A percentile compares a stretch with the other conserved stretches of the same genome.
Evolutionary conservation across 2,797 vertebrate species (phyloP).

Genomic region (Semotilus atromaculatus): DNA sequence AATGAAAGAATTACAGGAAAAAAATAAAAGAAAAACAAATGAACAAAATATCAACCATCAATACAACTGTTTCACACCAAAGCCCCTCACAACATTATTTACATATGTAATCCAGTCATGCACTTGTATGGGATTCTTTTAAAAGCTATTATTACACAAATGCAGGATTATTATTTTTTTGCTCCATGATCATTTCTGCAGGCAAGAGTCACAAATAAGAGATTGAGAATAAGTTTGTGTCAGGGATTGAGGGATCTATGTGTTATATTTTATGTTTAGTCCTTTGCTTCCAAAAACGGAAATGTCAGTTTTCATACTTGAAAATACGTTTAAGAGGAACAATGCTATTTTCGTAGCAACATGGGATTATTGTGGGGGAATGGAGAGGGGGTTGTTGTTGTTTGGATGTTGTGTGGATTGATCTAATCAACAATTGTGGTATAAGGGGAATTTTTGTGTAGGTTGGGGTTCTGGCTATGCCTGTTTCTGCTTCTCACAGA

Average conservation of each 20-base stretch:
- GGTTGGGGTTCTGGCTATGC: slow-evolving; percentile 98
- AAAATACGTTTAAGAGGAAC: slow-evolving; percentile 28
- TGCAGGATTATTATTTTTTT: slow-evolving; percentile 79
- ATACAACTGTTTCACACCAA: slow-evolving; percentile 98
- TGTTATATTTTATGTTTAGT: slow-evolving; percentile 18
- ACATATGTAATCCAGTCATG: slow-evolving; percentile 97
- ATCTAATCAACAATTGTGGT: slow-evolving; percentile 89
- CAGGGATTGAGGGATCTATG: slow-evolving; percentile 53
- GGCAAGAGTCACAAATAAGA: slow-evolving; percentile 89
- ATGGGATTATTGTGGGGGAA: slow-evolving; percentile 60
- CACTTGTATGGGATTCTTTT: slow-evolving; percentile 91
- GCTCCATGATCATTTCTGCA: slow-evolving; percentile 83
- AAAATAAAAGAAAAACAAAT: slow-evolving; percentile 70
- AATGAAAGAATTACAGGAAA: slow-evolving; percentile 91
- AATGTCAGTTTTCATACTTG: slow-evolving; percentile 64
- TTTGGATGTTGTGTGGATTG: slow-evolving; percentile 61
- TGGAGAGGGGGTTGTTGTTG: slow-evolving; percentile 54
- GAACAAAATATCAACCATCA: slow-evolving; percentile 88
- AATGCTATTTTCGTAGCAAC: slow-evolving; percentile 45
- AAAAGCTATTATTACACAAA: slow-evolving; percentile 97
- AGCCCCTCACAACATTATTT: slow-evolving; percentile 95
- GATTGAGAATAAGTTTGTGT: slow-evolving; percentile 84
- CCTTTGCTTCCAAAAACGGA: slow-evolving; percentile 73
- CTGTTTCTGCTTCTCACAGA: slow-evolving; percentile 96
- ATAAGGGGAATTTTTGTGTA: slow-evolving; percentile 97